A percentile compares a stretch with the other conserved stretches of the same genome.
Conservation (phyloP, 2,888 invertebrate genomes). For the Mesorhabditis spiculigera region DNA sequence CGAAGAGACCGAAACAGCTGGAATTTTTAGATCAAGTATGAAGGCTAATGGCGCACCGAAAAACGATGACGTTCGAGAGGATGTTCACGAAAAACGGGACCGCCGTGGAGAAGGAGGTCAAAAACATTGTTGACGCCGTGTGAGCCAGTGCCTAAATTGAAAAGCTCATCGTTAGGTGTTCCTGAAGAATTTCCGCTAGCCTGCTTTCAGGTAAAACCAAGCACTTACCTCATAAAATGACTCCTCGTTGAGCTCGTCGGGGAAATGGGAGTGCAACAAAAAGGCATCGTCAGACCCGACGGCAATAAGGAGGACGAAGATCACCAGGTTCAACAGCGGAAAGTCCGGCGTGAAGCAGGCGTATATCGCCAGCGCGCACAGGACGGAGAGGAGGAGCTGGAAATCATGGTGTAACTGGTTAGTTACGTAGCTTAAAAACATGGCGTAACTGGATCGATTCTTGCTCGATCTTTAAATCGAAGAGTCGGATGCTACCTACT, state of each 20-base stretch:
- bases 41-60: slow-evolving; percentile 24
- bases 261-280: slow-evolving; percentile 47
- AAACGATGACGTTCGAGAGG: slow-evolving; percentile 53
- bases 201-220: not conserved
- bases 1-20: slow-evolving; percentile 67
- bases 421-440: too few relatives aligned
- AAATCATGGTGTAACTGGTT: not conserved
- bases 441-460: too few relatives aligned
- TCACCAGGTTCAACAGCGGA: slow-evolving; percentile 53
- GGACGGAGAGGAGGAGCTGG: slow-evolving; percentile 11
- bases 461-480: not conserved
- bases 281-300: slow-evolving; percentile 56
- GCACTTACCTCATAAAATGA: slow-evolving; percentile 34
- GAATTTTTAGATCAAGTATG: slow-evolving; percentile 7
- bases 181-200: not conserved
- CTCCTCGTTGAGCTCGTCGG: slow-evolving; percentile 35
- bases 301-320: slow-evolving; percentile 53
- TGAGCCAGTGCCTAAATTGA: slow-evolving; percentile 34
- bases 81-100: slow-evolving; percentile 55
- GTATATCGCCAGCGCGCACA: slow-evolving; percentile 40
- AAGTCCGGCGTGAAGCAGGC: slow-evolving; percentile 48
- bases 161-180: not conserved
- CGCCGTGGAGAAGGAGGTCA: slow-evolving; percentile 54
- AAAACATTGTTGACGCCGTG: slow-evolving; percentile 53
- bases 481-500: not conserved